phyloP scores from a whole-genome alignment of 2,888 invertebrate species.

The Harpagoxenus sublaevis region DNA sequence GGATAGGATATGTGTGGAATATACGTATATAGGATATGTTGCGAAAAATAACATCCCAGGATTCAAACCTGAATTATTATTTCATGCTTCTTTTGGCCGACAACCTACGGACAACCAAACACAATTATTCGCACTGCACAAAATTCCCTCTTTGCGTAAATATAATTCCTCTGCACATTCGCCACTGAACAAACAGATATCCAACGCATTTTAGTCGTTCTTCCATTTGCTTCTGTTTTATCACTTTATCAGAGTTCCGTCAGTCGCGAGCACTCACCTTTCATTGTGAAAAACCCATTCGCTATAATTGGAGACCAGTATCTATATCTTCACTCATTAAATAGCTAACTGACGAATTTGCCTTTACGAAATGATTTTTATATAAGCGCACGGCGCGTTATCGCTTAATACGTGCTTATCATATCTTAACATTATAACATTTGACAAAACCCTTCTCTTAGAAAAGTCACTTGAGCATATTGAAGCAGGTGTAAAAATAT shows the following conservation, averaged over 20 bases:
- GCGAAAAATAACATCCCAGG: too few species aligned
- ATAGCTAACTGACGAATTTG: conserved; percentile 12
- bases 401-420: conserved; percentile 28
- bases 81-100: not conserved
- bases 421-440: conserved; percentile 17
- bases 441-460: conserved; percentile 15
- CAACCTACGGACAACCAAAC: not conserved
- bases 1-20: too few species aligned
- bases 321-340: conserved; percentile 22
- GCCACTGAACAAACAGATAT: not conserved
- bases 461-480: conserved; percentile 12
- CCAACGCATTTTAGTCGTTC: not conserved
- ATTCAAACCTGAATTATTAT: not conserved
- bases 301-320: not conserved
- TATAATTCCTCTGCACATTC: not conserved
- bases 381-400: conserved; percentile 30
- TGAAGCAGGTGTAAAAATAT: not conserved
- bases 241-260: conserved; percentile 1
- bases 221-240: not conserved
- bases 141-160: not conserved
- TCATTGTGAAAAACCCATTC: conserved; percentile 14
- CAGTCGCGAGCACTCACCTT: conserved; percentile 23
- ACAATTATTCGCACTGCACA: not conserved
- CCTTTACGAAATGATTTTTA: conserved; percentile 42
- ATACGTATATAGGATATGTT: too few species aligned